A percentile compares a stretch with the other conserved stretches of the same genome.
These are phyloP conservation scores for Phrynosoma platyrhinos DNA, from an alignment of 2,113 vertebrate genomes.

Conservation along the genomic window DNA sequence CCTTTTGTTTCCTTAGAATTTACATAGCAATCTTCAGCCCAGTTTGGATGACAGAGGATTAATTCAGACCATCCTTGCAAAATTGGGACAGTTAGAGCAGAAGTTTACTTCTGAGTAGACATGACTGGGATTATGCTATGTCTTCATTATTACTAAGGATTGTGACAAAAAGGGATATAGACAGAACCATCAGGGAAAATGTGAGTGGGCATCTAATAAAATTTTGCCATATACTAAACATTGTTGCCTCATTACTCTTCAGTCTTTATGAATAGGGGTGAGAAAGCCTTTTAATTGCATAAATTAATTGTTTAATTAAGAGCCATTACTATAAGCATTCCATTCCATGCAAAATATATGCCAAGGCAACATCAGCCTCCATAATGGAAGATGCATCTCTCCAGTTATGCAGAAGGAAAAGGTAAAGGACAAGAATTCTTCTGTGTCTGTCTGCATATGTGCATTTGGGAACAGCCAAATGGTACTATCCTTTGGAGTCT, in stretches of 20 bases:
- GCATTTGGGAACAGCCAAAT: conserved; percentile 12
- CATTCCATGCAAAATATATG: conserved; percentile 12
- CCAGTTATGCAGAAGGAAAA: conserved; percentile 38
- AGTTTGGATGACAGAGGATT: no score
- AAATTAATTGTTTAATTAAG: conserved; percentile 51
- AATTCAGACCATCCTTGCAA: no score
- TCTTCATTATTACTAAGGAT: neutral
- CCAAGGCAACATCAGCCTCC: conserved; percentile 20
- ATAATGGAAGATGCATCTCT: neutral
- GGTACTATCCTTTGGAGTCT: conserved; percentile 13
- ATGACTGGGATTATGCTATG: neutral
- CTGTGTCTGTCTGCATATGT: neutral
- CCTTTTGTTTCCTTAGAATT: no score
- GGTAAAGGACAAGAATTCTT: neutral
- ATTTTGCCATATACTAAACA: conserved; percentile 43
- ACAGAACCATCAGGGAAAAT: conserved; percentile 48
- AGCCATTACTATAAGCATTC: conserved; percentile 14
- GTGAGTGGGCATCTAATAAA: conserved; percentile 46
- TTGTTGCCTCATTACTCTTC: conserved; percentile 58
- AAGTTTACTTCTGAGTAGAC: neutral
- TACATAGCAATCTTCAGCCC: no score
- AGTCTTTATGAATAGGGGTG: conserved; percentile 51
- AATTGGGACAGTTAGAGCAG: no score
- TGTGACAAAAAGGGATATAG: neutral
- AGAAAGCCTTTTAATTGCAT: conserved; percentile 45